Percentiles rank a stretch among this genome's conserved stretches.
Conservation (phyloP, 2,888 invertebrate genomes). For the Caenorhabditis auriculariae region DNA sequence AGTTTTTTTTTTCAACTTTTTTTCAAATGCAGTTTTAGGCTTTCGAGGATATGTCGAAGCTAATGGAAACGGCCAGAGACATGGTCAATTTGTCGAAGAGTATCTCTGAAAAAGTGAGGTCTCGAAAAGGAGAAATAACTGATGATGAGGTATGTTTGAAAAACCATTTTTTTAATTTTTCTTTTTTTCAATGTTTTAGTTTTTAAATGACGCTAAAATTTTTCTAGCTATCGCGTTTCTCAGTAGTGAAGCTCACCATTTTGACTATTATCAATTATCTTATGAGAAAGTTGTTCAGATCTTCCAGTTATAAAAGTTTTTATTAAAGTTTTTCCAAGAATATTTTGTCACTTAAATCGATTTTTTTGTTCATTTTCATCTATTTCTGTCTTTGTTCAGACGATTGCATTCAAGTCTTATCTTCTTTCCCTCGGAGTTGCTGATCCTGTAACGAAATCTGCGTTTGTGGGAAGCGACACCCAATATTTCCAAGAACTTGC, state of each 20-base stretch:
- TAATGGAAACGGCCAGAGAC: constrained; percentile 94
- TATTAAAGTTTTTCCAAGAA: too few species aligned
- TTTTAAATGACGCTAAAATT: too few species aligned
- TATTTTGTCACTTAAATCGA: too few species aligned
- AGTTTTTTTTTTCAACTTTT: neutral
- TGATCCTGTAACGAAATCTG: constrained; percentile 92
- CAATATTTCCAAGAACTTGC: constrained; percentile 83
- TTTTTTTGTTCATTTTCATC: too few species aligned
- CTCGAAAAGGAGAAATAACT: constrained; percentile 89
- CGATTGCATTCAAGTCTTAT: constrained; percentile 90
- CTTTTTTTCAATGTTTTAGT: too few species aligned
- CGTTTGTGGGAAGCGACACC: constrained; percentile 77
- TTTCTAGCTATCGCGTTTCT: too few species aligned
- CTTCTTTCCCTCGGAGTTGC: constrained; percentile 93
- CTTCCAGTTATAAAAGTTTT: too few species aligned
- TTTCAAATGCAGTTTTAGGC: constrained; percentile 68
- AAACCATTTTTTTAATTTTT: too few species aligned
- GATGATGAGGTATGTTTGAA: constrained; percentile 82
- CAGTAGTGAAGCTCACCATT: too few species aligned
- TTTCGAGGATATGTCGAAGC: constrained; percentile 88
- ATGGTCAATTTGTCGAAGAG: constrained; percentile 90
- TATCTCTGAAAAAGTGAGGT: constrained; percentile 88
- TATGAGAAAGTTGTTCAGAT: too few species aligned
- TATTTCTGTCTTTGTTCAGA: too few species aligned
- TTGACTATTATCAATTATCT: too few species aligned